Base-by-base conservation (phyloP, 2,797 vertebrate species). In the Kryptopterus vitreolus region DNA sequence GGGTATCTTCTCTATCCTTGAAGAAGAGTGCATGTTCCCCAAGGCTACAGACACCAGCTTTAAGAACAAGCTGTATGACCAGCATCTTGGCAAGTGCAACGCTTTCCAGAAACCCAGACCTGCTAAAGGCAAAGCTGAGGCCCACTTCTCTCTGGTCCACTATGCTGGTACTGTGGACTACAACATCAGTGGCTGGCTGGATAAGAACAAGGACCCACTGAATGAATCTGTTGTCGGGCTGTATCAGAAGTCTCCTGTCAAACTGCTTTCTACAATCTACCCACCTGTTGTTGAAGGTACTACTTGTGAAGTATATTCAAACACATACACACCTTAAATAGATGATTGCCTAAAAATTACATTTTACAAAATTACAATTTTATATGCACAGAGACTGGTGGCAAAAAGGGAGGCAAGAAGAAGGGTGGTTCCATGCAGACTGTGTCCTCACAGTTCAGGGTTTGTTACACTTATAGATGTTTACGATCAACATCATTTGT, bases 361-460 rank as follows among this genome's bases (percentile, higher is more conserved):
- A n/a, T 13, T 66, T 3, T 61, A 12, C 22, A 63, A 38, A 53
- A 18, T 22, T 33, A 31, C 29, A 5, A 73, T 13, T 35, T 72
- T 11, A 55, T 53, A 83, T 55, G 0, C 31, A 22, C 66, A 91
- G 90, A 91, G 11, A 0, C 48, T 0, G 73, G 83, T 22, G 59
- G 57, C 80, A 96, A 95, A 89, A 95, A 95, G 89, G 94, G 91
- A 85, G 92, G 90, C 79, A 97, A 96, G 90, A 97, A 95, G 91
- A 97, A 96, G 88, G 95, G 93, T 31, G 95, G 94, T 73, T 96
- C 95, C 78, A 96, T 97, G 92, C 96, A 96, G 89, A 96, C 96
- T 13, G 95, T 96, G 79, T 96, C 95, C 82, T 94, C 93, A 6
- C 94, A 96, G 81, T 96, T 96, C 78, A 93, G 95, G 89, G 96